Base-by-base conservation (phyloP, 2,888 invertebrate species). In the Steinernema carpocapsae region DNA sequence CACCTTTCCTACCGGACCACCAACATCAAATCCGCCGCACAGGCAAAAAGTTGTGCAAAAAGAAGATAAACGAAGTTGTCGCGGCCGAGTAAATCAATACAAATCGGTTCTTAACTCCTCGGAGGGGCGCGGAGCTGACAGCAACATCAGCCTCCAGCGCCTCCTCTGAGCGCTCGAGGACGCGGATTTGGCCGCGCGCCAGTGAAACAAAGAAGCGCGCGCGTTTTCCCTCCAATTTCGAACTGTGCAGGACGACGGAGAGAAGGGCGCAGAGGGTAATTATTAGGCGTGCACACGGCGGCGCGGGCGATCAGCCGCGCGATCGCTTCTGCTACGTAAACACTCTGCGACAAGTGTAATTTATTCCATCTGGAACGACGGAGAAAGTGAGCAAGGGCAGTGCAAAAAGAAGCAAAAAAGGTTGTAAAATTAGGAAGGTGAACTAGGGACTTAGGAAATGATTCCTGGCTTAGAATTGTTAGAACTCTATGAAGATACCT, bases 271-370 rank as follows among this genome's bases (percentile, higher is more conserved):
- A 17, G 48, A 29, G 64, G 64, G 64, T 64, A 64, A 64, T 64
- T 64, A 64, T 64, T 26, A 64, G 64, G 64, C 29, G 17, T 64
- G 64, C 64, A 64, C 32, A 32, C 64, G 64, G 64, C 52, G 48
- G 19, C 48, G 48, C 48, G 48, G n/a, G 19, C 22, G 48, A 48
- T 48, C 48, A 19, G 12, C 29, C 64, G 64, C 29, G 29, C 26
- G 64, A 26, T 24, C 32, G 64, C 64, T 37, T 37, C 10, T 64
- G 48, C 64, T 64, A 64, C 64, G 64, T 64, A 64, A 64, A 64
- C 64, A 64, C 64, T 64, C 64, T 4, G 32, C 37, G 64, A 64
- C 64, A 64, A 64, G 64, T 64, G 64, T 64, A 64, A 64, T 64
- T 64, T 64, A 64, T 64, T 64, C 64, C 52, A 52, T 52, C 52